Base-by-base conservation (phyloP, 2,888 invertebrate genomes). In the Andrena flavipes region DNA sequence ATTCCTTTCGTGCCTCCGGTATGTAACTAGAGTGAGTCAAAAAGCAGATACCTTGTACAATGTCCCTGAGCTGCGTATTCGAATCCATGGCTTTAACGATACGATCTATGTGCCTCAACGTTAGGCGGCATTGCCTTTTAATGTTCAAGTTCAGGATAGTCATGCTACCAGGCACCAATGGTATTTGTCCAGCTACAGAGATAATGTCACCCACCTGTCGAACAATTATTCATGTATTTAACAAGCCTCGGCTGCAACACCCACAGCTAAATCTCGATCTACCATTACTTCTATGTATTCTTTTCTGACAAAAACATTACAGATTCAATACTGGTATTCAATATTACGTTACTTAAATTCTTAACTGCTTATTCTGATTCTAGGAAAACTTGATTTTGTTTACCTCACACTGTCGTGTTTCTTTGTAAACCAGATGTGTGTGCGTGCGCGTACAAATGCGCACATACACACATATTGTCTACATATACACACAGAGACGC, bases 131-230 rank as follows among this genome's bases (percentile, higher is more conserved):
- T 94, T 99, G 98, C 51, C 96, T 95, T 88, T 97, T 96, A 88
- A 97, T 96, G 77, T 98, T 98, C 77, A 98, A 97, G 71, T 95
- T 95, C 49, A 97, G 95, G 89, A 98, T 94, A 88, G 95, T 94
- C 96, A 98, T 96, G 88, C 96, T 96, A 35, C 97, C 97, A 78
- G 98, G 98, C 85, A 98, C 96, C 86, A 99, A 95, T 16, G 97
- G 98, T 88, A 99, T 98, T 95, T 98, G 98, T 0, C 99, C 99
- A 88, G 99, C 98, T 68, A 98, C 96, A 92, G 97, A 96, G 80
- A 98, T 96, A 86, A 97, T 96, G 90, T 97, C 97, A 76, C 97
- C 97, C 67, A 98, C 95, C 97, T 97, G 89, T 13, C 91, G 84
- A 76, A 83, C 73, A 75, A 77, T 76, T 42, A 67, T 33, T 60